Evolutionary conservation across 2,113 vertebrate species (phyloP).

Genomic region (Bubo blakistoni): DNA sequence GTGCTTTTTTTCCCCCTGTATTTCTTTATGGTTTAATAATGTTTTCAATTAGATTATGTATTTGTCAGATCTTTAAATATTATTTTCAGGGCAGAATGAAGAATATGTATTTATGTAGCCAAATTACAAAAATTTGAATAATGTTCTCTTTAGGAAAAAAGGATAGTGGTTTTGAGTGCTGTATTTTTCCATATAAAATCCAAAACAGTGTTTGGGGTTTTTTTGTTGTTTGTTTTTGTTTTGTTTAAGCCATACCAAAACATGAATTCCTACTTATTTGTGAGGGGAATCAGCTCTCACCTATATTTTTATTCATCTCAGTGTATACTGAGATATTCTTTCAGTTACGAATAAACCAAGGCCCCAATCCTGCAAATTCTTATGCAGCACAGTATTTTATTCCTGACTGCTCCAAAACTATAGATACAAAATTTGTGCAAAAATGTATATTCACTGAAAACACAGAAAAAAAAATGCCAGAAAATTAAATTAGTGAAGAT

Average conservation of each 20-base stretch:
- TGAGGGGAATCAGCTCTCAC: background rate
- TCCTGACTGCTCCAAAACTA: background rate
- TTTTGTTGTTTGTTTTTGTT: background rate
- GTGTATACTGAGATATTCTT: background rate
- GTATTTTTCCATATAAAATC: background rate
- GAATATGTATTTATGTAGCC: background rate
- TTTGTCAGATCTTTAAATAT: background rate
- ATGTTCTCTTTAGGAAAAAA: background rate
- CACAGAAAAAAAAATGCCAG: background rate
- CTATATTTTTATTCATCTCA: background rate
- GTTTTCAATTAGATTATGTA: background rate
- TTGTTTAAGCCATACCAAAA: background rate
- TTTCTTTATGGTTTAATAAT: background rate
- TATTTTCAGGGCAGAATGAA: background rate
- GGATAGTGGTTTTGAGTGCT: background rate
- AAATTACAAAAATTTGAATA: background rate
- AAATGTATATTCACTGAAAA: background rate
- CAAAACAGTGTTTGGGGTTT: background rate
- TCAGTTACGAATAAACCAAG: background rate
- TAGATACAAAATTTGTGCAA: background rate
- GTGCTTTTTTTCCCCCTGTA: accelerated
- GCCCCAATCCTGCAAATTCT: background rate
- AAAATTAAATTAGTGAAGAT: background rate
- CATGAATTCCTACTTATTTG: background rate
- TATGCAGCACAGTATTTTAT: background rate